Evolutionary conservation across 53 echinoderm and acorn worm genomes (phyloP), one percentile per base, ranked within the genome.

Genomic region (Holothuria leucospilota): DNA sequence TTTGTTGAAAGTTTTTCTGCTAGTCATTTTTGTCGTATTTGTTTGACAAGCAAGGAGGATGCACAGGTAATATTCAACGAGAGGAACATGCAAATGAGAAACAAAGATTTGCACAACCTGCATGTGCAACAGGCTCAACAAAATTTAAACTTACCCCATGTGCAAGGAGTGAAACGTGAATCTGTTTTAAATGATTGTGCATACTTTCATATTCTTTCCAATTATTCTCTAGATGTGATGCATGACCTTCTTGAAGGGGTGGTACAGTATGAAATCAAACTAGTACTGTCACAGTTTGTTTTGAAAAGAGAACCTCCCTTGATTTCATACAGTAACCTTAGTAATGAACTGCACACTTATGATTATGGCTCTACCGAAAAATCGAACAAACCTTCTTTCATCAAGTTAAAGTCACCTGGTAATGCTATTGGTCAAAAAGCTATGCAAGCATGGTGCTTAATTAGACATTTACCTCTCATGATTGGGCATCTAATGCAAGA

Each of bases 211-310:
- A 56, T 91, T 20, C 64, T 91, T 42, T 29, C 77, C 29, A 87
- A 87, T 46, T 91, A 87, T 87, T 87, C 83, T 1, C 59, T 91
- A 1, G 92, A 92, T 64, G 77, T 88, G 13, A 92, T 92, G 92
- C 92, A 92, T 75, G 92, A 88, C 59, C 56, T 92, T 0, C 49
- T 89, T 0, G 92, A 92, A 82, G 92, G 86, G 18, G 67, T 92
- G 6, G 92, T 86, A 15, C 92, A 88, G 71, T 88, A 92, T 89
- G 92, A 92, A 51, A 60, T 92, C 13, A 88, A 88, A 70, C 59
- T 88, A n/a, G 92, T 88, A 40, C 86, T 89, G 21, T 20, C 70
- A 25, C 28, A 88, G 52, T 88, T 92, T 69, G 85, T 85, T 1
- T 78, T 21, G 59, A 85, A 75, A 73, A 68, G 82, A 80, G 69